Evolutionary conservation across 2,888 invertebrate species (phyloP).

Genomic region (Troides oblongomaculatus): DNA sequence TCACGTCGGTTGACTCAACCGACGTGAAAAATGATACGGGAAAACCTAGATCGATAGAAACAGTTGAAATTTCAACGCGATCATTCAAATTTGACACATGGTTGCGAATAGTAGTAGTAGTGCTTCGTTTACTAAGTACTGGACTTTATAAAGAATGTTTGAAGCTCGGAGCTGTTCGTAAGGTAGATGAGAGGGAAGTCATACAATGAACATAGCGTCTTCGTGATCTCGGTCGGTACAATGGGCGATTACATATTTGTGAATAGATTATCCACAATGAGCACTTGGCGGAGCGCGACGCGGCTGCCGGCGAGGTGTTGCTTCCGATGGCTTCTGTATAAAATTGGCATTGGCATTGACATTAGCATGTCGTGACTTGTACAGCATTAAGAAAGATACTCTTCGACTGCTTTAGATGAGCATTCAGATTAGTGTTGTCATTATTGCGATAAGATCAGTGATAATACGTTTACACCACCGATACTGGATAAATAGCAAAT

Average conservation of each 20-base stretch:
- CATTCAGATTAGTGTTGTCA: no score
- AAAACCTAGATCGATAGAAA: no score
- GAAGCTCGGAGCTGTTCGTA: slow-evolving; percentile 36
- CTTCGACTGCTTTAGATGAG: neutral
- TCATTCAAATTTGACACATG: no score
- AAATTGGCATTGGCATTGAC: slow-evolving; percentile 24
- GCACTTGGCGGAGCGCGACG: slow-evolving; percentile 42
- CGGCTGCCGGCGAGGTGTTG: slow-evolving; percentile 28
- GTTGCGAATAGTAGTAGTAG: slow-evolving; percentile 2
- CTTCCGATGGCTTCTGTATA: slow-evolving; percentile 18
- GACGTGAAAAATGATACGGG: no score
- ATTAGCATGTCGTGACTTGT: slow-evolving; percentile 26
- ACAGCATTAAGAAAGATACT: slow-evolving; percentile 12
- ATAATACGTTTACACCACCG: no score
- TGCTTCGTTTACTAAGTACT: slow-evolving; percentile 37
- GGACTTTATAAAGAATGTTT: slow-evolving; percentile 17
- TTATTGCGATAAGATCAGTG: no score
- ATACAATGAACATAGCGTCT: slow-evolving; percentile 53
- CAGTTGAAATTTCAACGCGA: no score
- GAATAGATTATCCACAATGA: slow-evolving; percentile 48
- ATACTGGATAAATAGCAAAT: no score
- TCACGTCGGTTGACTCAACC: no score
- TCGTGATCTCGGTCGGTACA: slow-evolving; percentile 68
- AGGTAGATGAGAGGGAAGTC: slow-evolving; percentile 34
- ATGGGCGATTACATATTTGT: slow-evolving; percentile 69